Evolutionary conservation across 30 jellyfish, hydroid and myxozoan genomes (phyloP), one percentile per base, ranked within the genome.

Genomic region (Morbakka virulenta): DNA sequence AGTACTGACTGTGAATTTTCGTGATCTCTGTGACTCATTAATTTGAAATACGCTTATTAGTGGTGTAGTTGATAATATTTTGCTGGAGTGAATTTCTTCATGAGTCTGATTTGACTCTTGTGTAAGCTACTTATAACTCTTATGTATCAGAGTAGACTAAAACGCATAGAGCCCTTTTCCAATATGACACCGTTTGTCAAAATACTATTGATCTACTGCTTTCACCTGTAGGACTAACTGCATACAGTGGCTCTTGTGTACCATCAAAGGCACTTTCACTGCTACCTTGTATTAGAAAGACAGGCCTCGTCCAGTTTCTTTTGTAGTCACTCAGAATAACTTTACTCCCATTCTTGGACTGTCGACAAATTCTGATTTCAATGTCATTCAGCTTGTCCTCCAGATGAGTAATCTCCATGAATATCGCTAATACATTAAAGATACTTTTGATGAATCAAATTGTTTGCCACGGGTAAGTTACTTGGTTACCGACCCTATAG

Each of bases 401-500:
- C n/a, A n/a, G n/a, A n/a, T n/a, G n/a, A n/a, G n/a, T n/a, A n/a
- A n/a, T n/a, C 26, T 25, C 31, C 32, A 32, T 68, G 78, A 76
- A 9, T 72, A 28, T 34, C 63, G 69, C 41, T 82, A 72, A 33
- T 72, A 62, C 57, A 65, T 65, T 50, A 49, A 33, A 66, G 81
- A 87, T 52, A 80, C 95, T 50, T 67, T 80, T 87, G 93, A 91
- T 6, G 91, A 65, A 50, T 65, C 67, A 33, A 89, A 95, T 0
- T 71, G 82, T 62, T 83, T 75, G 36, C 92, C 91, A 50, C n/a
- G n/a, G n/a, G n/a, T n/a, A n/a, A n/a, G n/a, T n/a, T n/a, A 80
- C 80, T 80, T 87, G 69, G 77, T 64, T 28, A 64, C 50, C 69
- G 83, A 87, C 22, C 67, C 81, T 22, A 32, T 67, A 14, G n/a